Evolutionary conservation across 2,888 invertebrate species (phyloP), one percentile per base, ranked within the genome.

Genomic region (Hipparchia sbordonii): DNA sequence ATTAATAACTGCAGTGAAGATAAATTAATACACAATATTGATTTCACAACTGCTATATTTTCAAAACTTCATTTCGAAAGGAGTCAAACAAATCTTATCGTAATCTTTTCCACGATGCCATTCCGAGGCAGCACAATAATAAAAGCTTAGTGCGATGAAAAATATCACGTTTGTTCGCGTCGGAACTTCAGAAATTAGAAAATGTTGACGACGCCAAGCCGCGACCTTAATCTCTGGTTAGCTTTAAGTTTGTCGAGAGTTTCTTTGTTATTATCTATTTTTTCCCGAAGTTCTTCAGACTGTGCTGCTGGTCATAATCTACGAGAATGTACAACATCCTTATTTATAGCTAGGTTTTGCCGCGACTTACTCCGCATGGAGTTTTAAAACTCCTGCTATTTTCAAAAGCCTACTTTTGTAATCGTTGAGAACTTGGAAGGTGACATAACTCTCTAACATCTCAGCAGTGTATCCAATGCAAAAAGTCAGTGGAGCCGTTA

Each of bases 61-160:
- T 66, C 54, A 72, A 61, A 52, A 69, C 61, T 45, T 67, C 51
- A 56, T 57, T 66, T 70, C 59, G 23, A 39, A 63, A 51, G 33
- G 54, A 69, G 65, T 63, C 52, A 62, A 65, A 72, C 54, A 67
- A 74, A 70, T 69, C 72, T 70, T 72, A 62, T 52, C 68, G 63
- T 76, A 74, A 73, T 72, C 70, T 73, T 75, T 73, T 68, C 68
- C 63, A 51, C 62, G 62, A 72, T 72, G 71, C 60, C 66, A 75
- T 74, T 73, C 73, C 68, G 54, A 74, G 73, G 65, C 52, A 57
- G 68, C 61, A 71, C 74, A 75, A 75, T 75, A 79, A 76, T 76
- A 76, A 72, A 76, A 76, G 76, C 74, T 79, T 77, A 77, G 74
- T 70, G 72, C 74, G 76, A 76, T 76, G 74, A 77, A 77, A 74